Evolutionary conservation across 2,797 vertebrate genomes (phyloP), one percentile per base, ranked within the genome.

Genomic region (Erpetoichthys calabaricus): DNA sequence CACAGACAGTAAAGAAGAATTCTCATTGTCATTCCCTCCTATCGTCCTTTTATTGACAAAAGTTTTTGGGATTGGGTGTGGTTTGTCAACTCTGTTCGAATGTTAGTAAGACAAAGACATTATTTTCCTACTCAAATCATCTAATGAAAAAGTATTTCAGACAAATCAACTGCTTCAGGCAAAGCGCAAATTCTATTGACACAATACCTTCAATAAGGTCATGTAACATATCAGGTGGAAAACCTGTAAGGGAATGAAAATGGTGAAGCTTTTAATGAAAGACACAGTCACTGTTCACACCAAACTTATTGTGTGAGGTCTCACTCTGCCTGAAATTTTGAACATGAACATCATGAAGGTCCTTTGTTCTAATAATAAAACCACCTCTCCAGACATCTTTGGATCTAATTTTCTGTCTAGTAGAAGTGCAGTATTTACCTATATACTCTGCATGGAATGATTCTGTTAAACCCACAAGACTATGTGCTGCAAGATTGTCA

Each of bases 341-440:
- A 25, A 52, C 51, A 9, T 52, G 51, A 52, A 25, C 45, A 46
- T 57, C 47, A 56, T 68, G 55, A 1, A 53, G 5, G 3, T 60
- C 60, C 47, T 62, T 68, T 6, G 5, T 60, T 63, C 58, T 41
- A 3, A 63, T 57, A 3, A 1, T 45, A 7, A 67, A 69, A 45
- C 6, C 5, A 51, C 62, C 63, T 47, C 61, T 65, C 10, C 50
- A 51, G 47, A 64, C 63, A 44, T 25, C 57, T 43, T 55, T 3
- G 45, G 10, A 6, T 3, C 49, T 8, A 60, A 61, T 55, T 2
- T 63, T 60, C 42, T 47, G 46, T 25, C 1, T 54, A 3, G 7
- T 59, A 51, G 53, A 53, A 25, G 49, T 65, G 0, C 62, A 67
- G 67, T 67, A 62, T 44, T 60, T 60, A 5, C 45, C 67, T 45